These are phyloP conservation scores for Nymphalis io DNA, from an alignment of 1,140 invertebrate species.

Conservation along the genomic window DNA sequence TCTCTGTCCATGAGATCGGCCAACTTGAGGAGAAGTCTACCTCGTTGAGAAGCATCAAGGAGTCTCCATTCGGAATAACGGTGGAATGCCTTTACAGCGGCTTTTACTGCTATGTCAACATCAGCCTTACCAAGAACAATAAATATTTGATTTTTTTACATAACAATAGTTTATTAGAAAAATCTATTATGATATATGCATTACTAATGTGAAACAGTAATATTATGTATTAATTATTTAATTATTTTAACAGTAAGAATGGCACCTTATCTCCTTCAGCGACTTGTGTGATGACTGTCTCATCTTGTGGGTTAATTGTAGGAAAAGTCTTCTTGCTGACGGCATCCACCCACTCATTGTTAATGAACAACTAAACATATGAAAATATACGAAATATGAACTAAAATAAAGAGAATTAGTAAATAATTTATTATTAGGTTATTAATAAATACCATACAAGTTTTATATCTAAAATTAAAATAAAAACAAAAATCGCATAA, in stretches of 20 bases:
- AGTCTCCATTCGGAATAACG: conserved; percentile 87
- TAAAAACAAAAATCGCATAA: too few relatives aligned
- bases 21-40: conserved; percentile 80
- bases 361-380: conserved; percentile 91
- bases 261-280: conserved; percentile 89
- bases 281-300: conserved; percentile 88
- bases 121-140: conserved; percentile 81
- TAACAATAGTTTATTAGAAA: too few relatives aligned
- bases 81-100: conserved; percentile 88
- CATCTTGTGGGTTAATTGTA: conserved; percentile 91
- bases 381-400: conserved; percentile 7
- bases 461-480: too few relatives aligned
- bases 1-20: conserved; percentile 88
- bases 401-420: not conserved
- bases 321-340: conserved; percentile 86
- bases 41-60: conserved; percentile 86
- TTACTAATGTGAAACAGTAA: not conserved
- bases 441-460: too few relatives aligned
- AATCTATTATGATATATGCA: too few relatives aligned
- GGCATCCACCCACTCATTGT: conserved; percentile 94
- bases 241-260: not conserved
- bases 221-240: too few relatives aligned
- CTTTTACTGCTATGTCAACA: conserved; percentile 90
- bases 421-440: too few relatives aligned
- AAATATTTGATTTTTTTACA: too few relatives aligned